These are phyloP conservation scores for Cheilosia impressa DNA, from an alignment of 2,888 invertebrate species.

Conservation along the genomic window DNA sequence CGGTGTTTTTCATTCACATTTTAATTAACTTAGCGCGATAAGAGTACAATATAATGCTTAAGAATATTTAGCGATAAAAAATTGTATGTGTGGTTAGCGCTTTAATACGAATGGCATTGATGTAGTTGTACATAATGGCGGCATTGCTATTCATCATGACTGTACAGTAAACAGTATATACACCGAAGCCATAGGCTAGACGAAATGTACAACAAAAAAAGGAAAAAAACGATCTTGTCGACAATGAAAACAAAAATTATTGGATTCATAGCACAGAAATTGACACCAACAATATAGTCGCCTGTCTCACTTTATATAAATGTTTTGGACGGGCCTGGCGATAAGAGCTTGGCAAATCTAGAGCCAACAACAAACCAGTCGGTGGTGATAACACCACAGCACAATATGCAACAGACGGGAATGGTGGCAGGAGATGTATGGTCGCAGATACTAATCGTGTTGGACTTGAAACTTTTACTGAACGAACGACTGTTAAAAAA, in stretches of 20 bases:
- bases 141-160: slow-evolving; percentile 4
- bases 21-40: slow-evolving; percentile 71
- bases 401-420: slow-evolving; percentile 3
- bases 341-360: slow-evolving; percentile 44
- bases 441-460: slow-evolving; percentile 47
- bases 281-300: slow-evolving; percentile 24
- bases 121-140: slow-evolving; percentile 5
- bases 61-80: slow-evolving; percentile 60
- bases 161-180: not conserved
- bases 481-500: slow-evolving; percentile 21
- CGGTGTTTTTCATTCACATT: slow-evolving; percentile 70
- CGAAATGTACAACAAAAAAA: slow-evolving; percentile 42
- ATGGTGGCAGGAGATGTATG: slow-evolving; percentile 41
- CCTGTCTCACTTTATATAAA: not conserved
- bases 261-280: not conserved
- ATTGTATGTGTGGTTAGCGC: slow-evolving; percentile 14
- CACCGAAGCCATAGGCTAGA: slow-evolving; percentile 58
- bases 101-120: slow-evolving; percentile 44
- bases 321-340: slow-evolving; percentile 14
- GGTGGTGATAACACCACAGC: slow-evolving; percentile 17
- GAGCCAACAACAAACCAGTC: not conserved
- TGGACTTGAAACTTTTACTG: slow-evolving; percentile 53
- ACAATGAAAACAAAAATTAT: slow-evolving; percentile 19
- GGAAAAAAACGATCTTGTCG: not conserved
- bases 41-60: slow-evolving; percentile 51